Evolutionary conservation across 2,797 vertebrate genomes (phyloP), one percentile per base, ranked within the genome.

Genomic region (Ctenosaura bakeri): DNA sequence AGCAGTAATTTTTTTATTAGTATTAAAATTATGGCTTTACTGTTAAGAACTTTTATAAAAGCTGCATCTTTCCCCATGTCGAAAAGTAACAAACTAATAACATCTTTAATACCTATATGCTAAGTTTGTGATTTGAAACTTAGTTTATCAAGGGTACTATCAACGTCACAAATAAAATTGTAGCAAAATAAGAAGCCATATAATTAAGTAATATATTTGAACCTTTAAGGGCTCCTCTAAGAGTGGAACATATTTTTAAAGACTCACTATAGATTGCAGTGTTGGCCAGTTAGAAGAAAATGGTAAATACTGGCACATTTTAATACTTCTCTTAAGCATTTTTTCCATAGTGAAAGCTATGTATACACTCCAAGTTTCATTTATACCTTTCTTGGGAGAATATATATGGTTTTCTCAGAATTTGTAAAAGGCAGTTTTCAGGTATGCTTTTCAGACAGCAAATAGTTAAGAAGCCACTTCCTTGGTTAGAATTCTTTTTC

Each of bases 61-160:
- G 77, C 35, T 56, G 88, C 85, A 42, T 0, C 2, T 80, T n/a
- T 89, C 62, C 5, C 38, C 1, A 1, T 20, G 88, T 91, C 20
- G 83, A 81, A 46, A 81, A 87, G 92, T 89, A 35, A 90, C 2
- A 0, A 12, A 66, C 89, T 89, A 59, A 54, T 52, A 87, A 93
- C 38, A 9, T 50, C 82, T 86, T 80, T 20, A 2, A 66, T 93
- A 83, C 81, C 3, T 91, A 62, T 64, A 38, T 0, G 0, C 83
- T 13, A 85, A 29, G 32, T n/a, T 79, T 82, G 86, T 88, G 1
- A 73, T n/a, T 26, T 4, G 64, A 78, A 83, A 20, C 46, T 0
- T 29, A 0, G 35, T 0, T 79, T 0, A 0, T 50, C 87, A 83
- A 18, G 91, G 84, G 2, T 66, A 87, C n/a, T 90, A 74, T 24